These are phyloP conservation scores for Dinothrombium tinctorium DNA, from an alignment of 1,140 invertebrate species.

Conservation along the genomic window DNA sequence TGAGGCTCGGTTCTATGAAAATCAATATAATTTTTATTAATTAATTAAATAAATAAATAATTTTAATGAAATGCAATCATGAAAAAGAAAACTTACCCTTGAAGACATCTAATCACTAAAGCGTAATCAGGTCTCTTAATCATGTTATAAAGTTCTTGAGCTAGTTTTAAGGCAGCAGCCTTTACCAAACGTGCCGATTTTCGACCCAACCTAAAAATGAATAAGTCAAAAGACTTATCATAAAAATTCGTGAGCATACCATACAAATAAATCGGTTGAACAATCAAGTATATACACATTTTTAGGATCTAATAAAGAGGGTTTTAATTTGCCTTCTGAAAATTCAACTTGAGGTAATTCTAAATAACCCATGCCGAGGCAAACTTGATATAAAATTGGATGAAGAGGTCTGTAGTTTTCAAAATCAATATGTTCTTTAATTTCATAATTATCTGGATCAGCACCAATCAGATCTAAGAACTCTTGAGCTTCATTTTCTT, in stretches of 20 bases:
- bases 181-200: constrained; percentile 86
- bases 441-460: constrained; percentile 14
- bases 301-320: constrained; percentile 57
- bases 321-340: constrained; percentile 30
- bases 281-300: constrained; percentile 96
- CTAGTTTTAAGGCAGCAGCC: constrained; percentile 83
- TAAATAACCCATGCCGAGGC: constrained; percentile 90
- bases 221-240: too few relatives aligned
- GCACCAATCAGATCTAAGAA: constrained; percentile 48
- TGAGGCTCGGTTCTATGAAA: constrained; percentile 30
- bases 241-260: constrained; percentile 33
- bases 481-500: constrained; percentile 50
- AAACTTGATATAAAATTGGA: constrained; percentile 74
- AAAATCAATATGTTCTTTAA: constrained; percentile 43
- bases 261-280: constrained; percentile 87
- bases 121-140: constrained; percentile 69
- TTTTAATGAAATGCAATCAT: neutral
- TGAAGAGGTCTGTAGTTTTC: constrained; percentile 44
- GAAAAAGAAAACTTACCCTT: constrained; percentile 23
- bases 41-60: neutral
- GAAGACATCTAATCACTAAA: constrained; percentile 50
- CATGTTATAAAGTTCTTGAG: constrained; percentile 79
- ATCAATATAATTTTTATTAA: neutral
- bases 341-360: constrained; percentile 67
- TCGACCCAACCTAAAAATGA: constrained; percentile 59